These are phyloP conservation scores for Morpho helenor DNA, from an alignment of 2,888 invertebrate genomes.

Conservation along the genomic window DNA sequence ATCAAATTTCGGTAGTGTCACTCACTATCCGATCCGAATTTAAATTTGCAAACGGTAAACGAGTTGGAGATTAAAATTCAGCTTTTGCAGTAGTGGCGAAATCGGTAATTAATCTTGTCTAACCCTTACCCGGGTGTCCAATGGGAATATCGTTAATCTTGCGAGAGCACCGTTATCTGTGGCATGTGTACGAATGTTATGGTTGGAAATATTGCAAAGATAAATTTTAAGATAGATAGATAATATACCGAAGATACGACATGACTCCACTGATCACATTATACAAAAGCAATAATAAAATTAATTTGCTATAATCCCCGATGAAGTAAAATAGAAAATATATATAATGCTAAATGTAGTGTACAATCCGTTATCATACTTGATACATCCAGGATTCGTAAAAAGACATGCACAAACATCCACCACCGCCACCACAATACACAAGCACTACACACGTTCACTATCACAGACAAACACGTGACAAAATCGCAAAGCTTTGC, in stretches of 20 bases:
- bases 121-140: constrained; percentile 44
- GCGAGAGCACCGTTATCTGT: constrained; percentile 44
- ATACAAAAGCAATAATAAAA: neutral
- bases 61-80: constrained; percentile 55
- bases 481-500: no score
- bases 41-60: constrained; percentile 33
- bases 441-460: no score
- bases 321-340: no score
- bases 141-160: constrained; percentile 28
- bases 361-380: no score
- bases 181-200: constrained; percentile 54
- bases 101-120: constrained; percentile 59
- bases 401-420: no score
- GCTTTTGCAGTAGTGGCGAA: constrained; percentile 41
- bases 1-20: constrained; percentile 19
- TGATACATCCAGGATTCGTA: no score
- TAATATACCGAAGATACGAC: neutral
- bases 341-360: no score
- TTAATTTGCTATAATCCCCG: no score
- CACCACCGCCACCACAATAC: no score
- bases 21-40: constrained; percentile 37
- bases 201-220: neutral
- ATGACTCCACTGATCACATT: no score
- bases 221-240: neutral
- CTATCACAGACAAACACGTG: no score